These are phyloP conservation scores for Callimorpha dominula DNA, from an alignment of 2,888 invertebrate species.

Conservation along the genomic window DNA sequence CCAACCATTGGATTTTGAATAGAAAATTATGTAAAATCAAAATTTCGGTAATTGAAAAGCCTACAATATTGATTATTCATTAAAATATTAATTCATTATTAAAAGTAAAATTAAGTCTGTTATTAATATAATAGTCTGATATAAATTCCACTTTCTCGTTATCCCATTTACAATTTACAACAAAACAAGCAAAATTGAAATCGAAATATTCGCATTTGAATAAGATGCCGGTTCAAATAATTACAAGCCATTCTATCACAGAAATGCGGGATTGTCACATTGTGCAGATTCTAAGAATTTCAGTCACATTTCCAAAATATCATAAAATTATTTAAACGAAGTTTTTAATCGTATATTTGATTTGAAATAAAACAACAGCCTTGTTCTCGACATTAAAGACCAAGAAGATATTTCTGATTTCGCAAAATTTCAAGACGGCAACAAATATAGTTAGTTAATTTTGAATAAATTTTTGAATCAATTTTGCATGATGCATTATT, in stretches of 20 bases:
- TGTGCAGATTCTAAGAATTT: conserved; percentile 12
- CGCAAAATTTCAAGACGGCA: neutral
- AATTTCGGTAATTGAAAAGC: no score
- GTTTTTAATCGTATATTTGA: conserved; percentile 4
- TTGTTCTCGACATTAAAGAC: neutral
- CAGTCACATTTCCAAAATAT: conserved; percentile 3
- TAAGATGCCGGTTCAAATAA: conserved; percentile 14
- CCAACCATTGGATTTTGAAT: no score
- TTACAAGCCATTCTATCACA: conserved; percentile 6
- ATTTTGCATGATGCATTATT: neutral
- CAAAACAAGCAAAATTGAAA: conserved; percentile 13
- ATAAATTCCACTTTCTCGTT: neutral
- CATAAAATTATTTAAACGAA: neutral
- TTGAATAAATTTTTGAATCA: neutral
- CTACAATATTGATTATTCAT: no score
- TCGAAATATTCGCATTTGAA: conserved; percentile 11
- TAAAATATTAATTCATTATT: no score
- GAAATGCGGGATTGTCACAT: conserved; percentile 10
- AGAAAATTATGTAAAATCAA: no score
- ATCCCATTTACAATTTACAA: conserved; percentile 3
- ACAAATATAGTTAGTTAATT: neutral
- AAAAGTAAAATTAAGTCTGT: no score
- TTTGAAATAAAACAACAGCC: neutral
- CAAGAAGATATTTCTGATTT: neutral
- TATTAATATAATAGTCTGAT: neutral